Evolutionary conservation across 2,113 vertebrate species (phyloP).

Genomic region (Tachuris rubrigastra): DNA sequence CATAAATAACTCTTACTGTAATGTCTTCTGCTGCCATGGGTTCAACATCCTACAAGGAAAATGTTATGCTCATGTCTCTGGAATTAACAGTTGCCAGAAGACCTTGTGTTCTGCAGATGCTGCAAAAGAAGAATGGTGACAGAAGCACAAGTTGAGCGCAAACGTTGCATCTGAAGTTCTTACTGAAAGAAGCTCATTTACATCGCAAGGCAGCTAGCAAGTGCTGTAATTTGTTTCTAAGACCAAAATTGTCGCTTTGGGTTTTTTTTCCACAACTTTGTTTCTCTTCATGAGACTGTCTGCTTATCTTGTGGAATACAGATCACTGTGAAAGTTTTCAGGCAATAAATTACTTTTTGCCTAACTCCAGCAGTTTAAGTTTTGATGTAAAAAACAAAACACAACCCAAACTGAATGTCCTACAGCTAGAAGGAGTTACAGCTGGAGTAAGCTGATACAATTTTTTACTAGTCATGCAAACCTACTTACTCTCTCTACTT

Average conservation of each 20-base stretch:
- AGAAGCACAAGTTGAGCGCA: neutral
- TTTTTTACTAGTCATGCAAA: neutral
- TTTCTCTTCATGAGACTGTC: neutral
- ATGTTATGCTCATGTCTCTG: neutral
- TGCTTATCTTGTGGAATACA: neutral
- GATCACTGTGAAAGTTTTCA: conserved; percentile 23
- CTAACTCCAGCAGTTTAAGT: neutral
- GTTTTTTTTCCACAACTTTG: neutral
- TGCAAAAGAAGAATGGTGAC: neutral
- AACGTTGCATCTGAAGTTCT: neutral
- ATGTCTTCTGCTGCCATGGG: neutral
- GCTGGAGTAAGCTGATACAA: neutral
- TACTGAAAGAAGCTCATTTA: neutral
- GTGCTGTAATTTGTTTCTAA: neutral
- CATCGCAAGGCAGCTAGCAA: neutral
- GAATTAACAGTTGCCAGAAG: neutral
- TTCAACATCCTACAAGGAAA: neutral
- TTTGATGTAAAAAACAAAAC: neutral
- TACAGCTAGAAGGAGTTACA: neutral
- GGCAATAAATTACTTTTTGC: conserved; percentile 27
- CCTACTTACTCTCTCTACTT: neutral
- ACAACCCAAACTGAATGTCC: neutral
- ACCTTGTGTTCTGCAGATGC: neutral
- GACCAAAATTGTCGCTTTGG: neutral
- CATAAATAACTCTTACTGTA: neutral